These are phyloP conservation scores for Thymallus thymallus DNA, from an alignment of 2,113 vertebrate species.

Conservation along the genomic window DNA sequence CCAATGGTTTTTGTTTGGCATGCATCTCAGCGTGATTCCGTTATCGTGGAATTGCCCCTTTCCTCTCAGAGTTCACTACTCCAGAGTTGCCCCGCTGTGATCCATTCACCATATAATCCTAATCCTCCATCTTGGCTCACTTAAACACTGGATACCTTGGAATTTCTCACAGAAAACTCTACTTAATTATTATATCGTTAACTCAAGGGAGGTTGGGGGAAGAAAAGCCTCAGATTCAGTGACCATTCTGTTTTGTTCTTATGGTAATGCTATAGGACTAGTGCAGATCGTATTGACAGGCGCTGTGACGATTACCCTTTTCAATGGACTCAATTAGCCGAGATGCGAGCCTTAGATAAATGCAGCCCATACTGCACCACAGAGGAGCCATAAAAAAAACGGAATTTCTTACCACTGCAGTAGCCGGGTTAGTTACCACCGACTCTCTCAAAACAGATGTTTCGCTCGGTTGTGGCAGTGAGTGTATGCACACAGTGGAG, in stretches of 20 bases:
- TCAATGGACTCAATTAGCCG: slow-evolving; percentile 65
- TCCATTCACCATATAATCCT: slow-evolving; percentile 49
- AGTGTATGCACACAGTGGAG: background rate
- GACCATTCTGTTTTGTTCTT: slow-evolving; percentile 40
- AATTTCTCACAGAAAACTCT: slow-evolving; percentile 2
- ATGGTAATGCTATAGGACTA: slow-evolving; percentile 43
- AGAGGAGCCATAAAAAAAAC: slow-evolving; percentile 64
- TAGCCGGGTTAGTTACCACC: background rate
- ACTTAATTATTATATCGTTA: background rate
- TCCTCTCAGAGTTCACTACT: background rate
- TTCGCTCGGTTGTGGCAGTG: slow-evolving; percentile 36
- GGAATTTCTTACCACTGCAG: slow-evolving; percentile 51
- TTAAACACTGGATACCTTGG: slow-evolving; percentile 50
- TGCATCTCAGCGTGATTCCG: too few species aligned
- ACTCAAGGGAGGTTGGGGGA: background rate
- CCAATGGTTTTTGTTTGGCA: too few species aligned
- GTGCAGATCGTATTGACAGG: slow-evolving; percentile 56
- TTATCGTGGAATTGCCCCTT: background rate
- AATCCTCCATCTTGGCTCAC: slow-evolving; percentile 59
- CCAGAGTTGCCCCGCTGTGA: background rate
- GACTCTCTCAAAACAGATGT: slow-evolving; percentile 32
- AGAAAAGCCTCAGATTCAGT: background rate
- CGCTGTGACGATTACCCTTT: slow-evolving; percentile 39
- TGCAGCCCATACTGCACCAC: slow-evolving; percentile 50
- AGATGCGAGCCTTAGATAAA: slow-evolving; percentile 49